Base-by-base conservation (phyloP, 2,888 invertebrate genomes). In the Strigamia transsilvanica region DNA sequence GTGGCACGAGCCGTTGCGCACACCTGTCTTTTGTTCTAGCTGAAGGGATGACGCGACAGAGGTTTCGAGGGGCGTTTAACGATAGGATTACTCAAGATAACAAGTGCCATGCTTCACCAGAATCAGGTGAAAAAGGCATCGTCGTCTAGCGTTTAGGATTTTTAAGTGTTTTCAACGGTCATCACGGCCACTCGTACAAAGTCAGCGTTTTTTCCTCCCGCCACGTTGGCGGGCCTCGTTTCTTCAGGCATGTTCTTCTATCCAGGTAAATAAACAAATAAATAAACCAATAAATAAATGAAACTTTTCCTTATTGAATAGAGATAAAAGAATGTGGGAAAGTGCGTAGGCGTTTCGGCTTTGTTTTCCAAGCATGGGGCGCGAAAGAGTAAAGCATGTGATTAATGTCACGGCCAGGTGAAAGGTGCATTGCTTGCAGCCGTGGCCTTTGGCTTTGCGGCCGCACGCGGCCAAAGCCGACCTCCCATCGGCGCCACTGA, bases 391-490 rank as follows among this genome's bases (percentile, higher is more conserved):
- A 66, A 46, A 66, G 61, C 61, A 66, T 66, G 80, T 80, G 80
- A 80, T 80, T 80, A 80, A 80, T 80, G 80, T 80, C 80, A 80
- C 80, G 80, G 80, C 80, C 80, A 80, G 80, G 80, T 80, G 80
- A 80, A 80, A 80, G 80, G 80, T 38, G 80, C 38, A 42, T 38
- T 80, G 80, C 41, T 42, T 80, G 41, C 46, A 80, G 80, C 41
- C 80, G 80, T 42, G 80, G 27, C 80, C 80, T 80, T 42, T 80
- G 80, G 46, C 80, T 42, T 23, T n/a, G 78, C 78, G 42, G 41
- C 27, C 80, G 27, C 46, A 38, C 41, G 41, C 12, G 41, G 38
- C 80, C 46, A 38, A 27, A 27, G 41, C 80, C 42, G 80, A 80
- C 80, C 80, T 42, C 80, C 42, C 78, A 78, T 78, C 78, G 10